Evolutionary conservation across 35 echinoderm and acorn worm species (phyloP).

Genomic region (Heliocidaris erythrogramma): DNA sequence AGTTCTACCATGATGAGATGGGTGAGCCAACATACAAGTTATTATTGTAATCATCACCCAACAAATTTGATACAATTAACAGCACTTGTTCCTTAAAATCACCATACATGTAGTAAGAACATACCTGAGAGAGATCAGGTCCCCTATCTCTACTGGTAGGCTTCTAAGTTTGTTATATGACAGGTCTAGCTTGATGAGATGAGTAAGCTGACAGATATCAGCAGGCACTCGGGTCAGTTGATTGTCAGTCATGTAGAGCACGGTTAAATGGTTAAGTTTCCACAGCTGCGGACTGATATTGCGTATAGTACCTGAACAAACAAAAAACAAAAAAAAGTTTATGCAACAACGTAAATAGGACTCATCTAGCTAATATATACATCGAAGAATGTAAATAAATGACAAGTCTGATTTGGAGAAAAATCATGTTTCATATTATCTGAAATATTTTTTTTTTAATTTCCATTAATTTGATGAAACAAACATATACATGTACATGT

Average conservation of each 20-base stretch:
- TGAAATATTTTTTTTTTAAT: no score
- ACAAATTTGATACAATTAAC: background rate
- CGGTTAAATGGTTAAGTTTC: conserved; percentile 80
- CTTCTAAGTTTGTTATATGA: conserved; percentile 96
- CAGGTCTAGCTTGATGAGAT: conserved; percentile 81
- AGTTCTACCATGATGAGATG: no score
- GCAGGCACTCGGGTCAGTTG: conserved; percentile 87
- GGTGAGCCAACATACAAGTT: no score
- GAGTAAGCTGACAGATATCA: conserved; percentile 83
- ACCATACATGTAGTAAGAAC: background rate
- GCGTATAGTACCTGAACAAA: conserved; percentile 79
- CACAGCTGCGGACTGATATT: conserved; percentile 95
- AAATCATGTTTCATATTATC: background rate
- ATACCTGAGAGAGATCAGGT: conserved; percentile 93
- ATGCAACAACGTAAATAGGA: background rate
- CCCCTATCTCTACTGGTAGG: conserved; percentile 87
- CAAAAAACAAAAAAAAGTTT: background rate
- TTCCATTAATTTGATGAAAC: no score
- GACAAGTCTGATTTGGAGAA: background rate
- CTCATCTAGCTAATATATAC: no score
- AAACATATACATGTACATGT: no score
- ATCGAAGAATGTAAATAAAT: no score
- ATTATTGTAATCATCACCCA: no score
- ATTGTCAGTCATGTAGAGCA: conserved; percentile 96
- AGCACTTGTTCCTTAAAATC: background rate